These are phyloP conservation scores for Sesia bembeciformis DNA, from an alignment of 2,888 invertebrate genomes.

Conservation along the genomic window DNA sequence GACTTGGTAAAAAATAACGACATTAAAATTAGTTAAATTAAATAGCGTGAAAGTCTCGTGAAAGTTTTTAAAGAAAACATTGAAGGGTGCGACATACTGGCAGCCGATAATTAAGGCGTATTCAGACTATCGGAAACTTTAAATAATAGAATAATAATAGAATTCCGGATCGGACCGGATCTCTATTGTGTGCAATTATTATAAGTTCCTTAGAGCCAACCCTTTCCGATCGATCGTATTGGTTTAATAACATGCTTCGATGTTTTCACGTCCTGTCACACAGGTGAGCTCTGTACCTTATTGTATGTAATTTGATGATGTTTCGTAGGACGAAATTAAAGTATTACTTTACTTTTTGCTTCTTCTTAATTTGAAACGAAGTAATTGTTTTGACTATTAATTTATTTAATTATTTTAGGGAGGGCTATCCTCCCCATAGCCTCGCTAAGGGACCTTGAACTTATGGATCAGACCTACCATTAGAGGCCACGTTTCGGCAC, in stretches of 20 bases:
- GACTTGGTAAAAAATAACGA: not conserved
- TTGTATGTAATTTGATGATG: constrained; percentile 1
- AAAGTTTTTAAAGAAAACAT: constrained; percentile 47
- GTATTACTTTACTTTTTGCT: no score
- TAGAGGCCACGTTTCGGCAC: no score
- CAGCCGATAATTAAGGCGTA: constrained; percentile 72
- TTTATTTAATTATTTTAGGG: no score
- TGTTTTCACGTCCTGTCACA: constrained; percentile 49
- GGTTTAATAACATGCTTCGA: constrained; percentile 61
- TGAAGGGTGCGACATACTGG: constrained; percentile 54
- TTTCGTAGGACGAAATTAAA: not conserved
- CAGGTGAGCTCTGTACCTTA: constrained; percentile 25
- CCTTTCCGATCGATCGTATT: constrained; percentile 67
- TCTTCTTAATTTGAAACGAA: no score
- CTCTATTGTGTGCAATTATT: constrained; percentile 66
- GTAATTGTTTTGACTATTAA: no score
- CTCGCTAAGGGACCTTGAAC: no score
- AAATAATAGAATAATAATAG: constrained; percentile 72
- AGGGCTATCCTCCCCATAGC: no score
- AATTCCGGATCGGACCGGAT: constrained; percentile 68
- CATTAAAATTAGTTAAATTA: constrained; percentile 14
- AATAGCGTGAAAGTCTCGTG: constrained; percentile 47
- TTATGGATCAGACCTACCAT: no score
- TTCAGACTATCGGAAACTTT: constrained; percentile 72
- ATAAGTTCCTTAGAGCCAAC: constrained; percentile 53